Percentiles rank a stretch among this genome's conserved stretches.
phyloP scores from a whole-genome alignment of 2,797 vertebrate species.

The Acrossocheilus wenchowensis region DNA sequence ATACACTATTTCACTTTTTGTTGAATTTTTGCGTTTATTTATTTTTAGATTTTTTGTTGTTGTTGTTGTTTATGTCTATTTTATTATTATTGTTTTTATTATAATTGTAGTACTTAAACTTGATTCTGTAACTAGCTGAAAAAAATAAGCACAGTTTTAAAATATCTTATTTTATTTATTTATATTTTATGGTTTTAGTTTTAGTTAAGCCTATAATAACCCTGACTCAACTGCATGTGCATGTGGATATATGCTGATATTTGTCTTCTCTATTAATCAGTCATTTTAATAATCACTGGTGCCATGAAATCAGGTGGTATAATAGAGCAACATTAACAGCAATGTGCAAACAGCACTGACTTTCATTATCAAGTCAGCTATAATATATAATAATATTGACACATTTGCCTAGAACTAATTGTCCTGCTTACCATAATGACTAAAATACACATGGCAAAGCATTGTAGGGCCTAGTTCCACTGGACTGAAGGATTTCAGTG shows the following conservation, averaged over 20 bases:
- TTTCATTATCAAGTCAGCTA: not conserved
- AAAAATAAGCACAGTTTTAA: too few species aligned
- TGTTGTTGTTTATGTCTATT: not conserved
- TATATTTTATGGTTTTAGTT: not conserved
- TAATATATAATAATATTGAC: not conserved
- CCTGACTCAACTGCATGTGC: not conserved
- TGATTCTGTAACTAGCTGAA: not conserved
- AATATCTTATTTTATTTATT: too few species aligned
- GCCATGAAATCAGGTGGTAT: not conserved
- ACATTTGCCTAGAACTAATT: not conserved
- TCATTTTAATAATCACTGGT: not conserved
- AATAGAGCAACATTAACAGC: not conserved
- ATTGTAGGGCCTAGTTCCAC: too few species aligned
- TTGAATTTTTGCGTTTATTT: not conserved
- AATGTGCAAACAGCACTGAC: not conserved
- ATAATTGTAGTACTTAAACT: too few species aligned
- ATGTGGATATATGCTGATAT: not conserved
- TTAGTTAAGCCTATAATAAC: not conserved
- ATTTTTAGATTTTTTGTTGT: not conserved
- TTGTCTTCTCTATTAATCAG: not conserved
- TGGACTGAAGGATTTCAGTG: too few species aligned
- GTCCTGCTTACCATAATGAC: not conserved
- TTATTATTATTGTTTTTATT: not conserved
- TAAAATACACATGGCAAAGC: not conserved
- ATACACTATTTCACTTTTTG: not conserved